Evolutionary conservation across 2,797 vertebrate species (phyloP).

Genomic region (Leptatherina wallacei): DNA sequence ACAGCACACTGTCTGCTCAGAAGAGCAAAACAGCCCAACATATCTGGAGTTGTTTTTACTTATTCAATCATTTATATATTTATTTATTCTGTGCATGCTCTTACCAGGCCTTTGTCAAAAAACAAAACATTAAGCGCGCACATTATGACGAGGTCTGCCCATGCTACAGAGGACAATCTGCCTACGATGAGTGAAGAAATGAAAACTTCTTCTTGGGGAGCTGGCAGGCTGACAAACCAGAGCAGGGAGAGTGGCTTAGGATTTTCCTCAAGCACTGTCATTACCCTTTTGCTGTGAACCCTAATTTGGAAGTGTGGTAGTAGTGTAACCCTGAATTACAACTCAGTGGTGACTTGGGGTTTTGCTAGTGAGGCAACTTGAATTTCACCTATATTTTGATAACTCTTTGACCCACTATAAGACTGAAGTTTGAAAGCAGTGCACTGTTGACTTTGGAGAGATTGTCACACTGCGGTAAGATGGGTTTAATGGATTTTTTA

Average conservation of each 20-base stretch:
- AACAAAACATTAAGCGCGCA: conserved; percentile 73
- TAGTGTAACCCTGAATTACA: conserved; percentile 79
- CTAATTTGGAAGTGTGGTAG: conserved; percentile 80
- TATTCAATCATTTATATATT: background rate
- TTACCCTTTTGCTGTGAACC: conserved; percentile 73
- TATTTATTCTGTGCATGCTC: conserved; percentile 30
- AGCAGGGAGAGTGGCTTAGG: conserved; percentile 67
- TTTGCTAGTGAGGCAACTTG: conserved; percentile 64
- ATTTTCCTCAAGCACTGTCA: conserved; percentile 79
- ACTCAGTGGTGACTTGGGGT: conserved; percentile 63
- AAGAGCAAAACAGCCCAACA: conserved; percentile 13
- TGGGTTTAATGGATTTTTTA: conserved; percentile 6
- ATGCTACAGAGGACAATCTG: conserved; percentile 53
- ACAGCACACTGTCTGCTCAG: conserved; percentile 25
- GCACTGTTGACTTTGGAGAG: conserved; percentile 34
- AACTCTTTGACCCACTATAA: conserved; percentile 69
- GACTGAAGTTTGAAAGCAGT: conserved; percentile 54
- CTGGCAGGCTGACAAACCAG: conserved; percentile 72
- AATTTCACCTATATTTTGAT: conserved; percentile 76
- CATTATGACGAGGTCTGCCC: conserved; percentile 60
- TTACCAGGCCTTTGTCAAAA: conserved; percentile 68
- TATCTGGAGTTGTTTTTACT: conserved; percentile 21
- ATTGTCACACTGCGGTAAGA: conserved; percentile 15
- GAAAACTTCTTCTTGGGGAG: conserved; percentile 54
- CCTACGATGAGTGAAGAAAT: conserved; percentile 71